Conservation (phyloP, 2,113 vertebrate genomes). For the Jaculus jaculus region DNA sequence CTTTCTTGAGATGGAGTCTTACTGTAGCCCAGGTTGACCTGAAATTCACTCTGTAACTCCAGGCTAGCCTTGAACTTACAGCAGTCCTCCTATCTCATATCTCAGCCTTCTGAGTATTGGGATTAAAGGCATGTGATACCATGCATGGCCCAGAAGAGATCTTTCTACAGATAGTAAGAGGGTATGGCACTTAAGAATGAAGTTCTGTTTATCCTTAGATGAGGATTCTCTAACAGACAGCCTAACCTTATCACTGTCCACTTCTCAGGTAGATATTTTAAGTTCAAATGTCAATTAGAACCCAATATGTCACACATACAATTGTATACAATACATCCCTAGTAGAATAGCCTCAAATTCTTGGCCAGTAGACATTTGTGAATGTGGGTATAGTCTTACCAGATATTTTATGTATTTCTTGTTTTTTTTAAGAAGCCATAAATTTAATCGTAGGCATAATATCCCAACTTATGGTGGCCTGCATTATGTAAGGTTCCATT, state of each 20-base stretch:
- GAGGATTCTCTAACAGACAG: not conserved
- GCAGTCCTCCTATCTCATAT: too few relatives aligned
- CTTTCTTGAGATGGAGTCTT: too few relatives aligned
- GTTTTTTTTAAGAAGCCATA: not conserved
- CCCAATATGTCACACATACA: not conserved
- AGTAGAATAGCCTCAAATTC: not conserved
- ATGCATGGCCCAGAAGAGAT: not conserved
- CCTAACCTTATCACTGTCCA: not conserved
- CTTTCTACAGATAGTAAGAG: not conserved
- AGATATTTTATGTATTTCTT: not conserved
- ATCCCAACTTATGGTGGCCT: constrained; percentile 18
- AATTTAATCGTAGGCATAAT: not conserved
- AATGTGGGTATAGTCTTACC: not conserved
- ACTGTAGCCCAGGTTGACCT: too few relatives aligned
- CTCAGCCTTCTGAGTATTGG: too few relatives aligned
- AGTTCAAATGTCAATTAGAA: not conserved
- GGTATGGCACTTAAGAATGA: not conserved
- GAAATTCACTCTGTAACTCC: too few relatives aligned
- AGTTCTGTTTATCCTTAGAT: not conserved
- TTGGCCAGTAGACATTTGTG: not conserved
- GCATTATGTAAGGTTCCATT: not conserved
- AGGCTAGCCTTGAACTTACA: too few relatives aligned
- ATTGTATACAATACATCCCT: not conserved
- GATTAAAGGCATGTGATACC: too few relatives aligned
- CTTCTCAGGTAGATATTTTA: not conserved